Evolutionary conservation across 2,888 invertebrate species (phyloP).

Genomic region (Oegoconia quadripuncta): DNA sequence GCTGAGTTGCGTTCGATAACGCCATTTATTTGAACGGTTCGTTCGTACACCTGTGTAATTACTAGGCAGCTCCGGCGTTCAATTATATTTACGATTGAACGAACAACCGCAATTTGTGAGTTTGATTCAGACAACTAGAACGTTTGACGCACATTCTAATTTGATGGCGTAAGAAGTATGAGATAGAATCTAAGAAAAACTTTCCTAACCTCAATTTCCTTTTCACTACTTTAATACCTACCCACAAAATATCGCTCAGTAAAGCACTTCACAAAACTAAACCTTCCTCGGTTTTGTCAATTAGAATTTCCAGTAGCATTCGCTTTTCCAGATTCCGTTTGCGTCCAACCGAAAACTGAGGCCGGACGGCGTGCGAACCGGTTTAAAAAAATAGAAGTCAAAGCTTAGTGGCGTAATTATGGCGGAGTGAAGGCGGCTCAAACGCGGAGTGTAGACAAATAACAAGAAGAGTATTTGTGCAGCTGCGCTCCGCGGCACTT

Average conservation of each 20-base stretch:
- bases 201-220: conserved; percentile 24
- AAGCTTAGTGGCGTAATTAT: conserved; percentile 62
- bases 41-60: conserved; percentile 44
- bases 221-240: conserved; percentile 44
- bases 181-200: too few species aligned
- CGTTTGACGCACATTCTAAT: conserved; percentile 50
- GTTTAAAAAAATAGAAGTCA: conserved; percentile 49
- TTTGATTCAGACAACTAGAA: conserved; percentile 8
- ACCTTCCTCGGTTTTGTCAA: conserved; percentile 33
- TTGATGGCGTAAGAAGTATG: too few species aligned
- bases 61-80: conserved; percentile 40
- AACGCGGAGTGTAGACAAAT: conserved; percentile 61
- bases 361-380: conserved; percentile 30
- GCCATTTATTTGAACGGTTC: conserved; percentile 45
- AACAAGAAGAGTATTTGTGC: conserved; percentile 63
- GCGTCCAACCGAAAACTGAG: conserved; percentile 43
- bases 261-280: conserved; percentile 23
- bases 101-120: conserved; percentile 36
- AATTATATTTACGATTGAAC: conserved; percentile 53
- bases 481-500: conserved; percentile 46
- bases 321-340: conserved; percentile 42
- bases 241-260: conserved; percentile 23
- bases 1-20: conserved; percentile 37
- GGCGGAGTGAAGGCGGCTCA: conserved; percentile 48
- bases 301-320: conserved; percentile 49